Evolutionary conservation across 2,113 vertebrate genomes (phyloP).

Genomic region (Salvelinus alpinus): DNA sequence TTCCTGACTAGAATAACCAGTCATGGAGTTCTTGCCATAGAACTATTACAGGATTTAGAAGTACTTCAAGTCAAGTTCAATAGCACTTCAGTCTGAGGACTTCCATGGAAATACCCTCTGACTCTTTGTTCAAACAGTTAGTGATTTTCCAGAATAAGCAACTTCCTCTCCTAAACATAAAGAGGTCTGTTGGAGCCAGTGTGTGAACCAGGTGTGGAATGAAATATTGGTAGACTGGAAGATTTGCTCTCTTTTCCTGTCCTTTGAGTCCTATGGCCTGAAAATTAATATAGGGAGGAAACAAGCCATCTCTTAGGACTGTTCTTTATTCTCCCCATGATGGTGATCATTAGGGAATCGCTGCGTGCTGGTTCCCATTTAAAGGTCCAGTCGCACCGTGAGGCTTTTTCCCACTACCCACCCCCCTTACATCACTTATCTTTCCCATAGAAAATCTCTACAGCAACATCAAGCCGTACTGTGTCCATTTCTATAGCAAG

Average conservation of each 20-base stretch:
- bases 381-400: no score
- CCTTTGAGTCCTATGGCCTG: constrained; percentile 1
- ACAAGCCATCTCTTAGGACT: background rate
- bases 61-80: background rate
- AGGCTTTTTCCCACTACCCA: no score
- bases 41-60: background rate
- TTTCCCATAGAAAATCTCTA: constrained; percentile 24
- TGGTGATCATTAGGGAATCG: constrained; percentile 57
- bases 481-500: constrained; percentile 10
- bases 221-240: constrained; percentile 25
- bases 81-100: background rate
- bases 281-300: background rate
- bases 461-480: constrained; percentile 42
- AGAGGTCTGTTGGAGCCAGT: constrained; percentile 24
- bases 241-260: constrained; percentile 6
- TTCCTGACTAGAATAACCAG: background rate
- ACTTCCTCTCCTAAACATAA: constrained; percentile 16
- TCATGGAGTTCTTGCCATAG: background rate
- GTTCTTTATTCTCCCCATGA: background rate
- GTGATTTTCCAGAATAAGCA: constrained; percentile 19
- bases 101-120: constrained; percentile 8
- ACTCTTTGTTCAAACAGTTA: constrained; percentile 35
- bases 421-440: constrained; percentile 36
- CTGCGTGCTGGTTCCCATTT: constrained; percentile 30
- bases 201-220: constrained; percentile 3